A percentile compares a stretch with the other conserved stretches of the same genome.
These are phyloP conservation scores for Nomada lathburiana DNA, from an alignment of 2,888 invertebrate species.

Conservation along the genomic window DNA sequence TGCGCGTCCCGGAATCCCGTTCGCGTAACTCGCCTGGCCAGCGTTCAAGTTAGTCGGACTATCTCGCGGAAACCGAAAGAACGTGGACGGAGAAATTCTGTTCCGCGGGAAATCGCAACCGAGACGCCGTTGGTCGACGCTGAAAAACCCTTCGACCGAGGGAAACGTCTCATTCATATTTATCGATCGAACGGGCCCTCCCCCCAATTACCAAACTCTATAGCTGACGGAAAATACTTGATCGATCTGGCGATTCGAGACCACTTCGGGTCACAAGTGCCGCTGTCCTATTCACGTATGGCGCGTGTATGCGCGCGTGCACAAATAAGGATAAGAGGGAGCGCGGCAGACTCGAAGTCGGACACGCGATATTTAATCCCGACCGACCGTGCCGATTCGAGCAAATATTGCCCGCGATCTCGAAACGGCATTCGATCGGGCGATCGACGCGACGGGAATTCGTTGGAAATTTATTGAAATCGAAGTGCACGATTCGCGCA, in stretches of 20 bases:
- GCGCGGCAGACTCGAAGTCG: not conserved
- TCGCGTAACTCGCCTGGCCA: too few species aligned
- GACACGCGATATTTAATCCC: conserved; percentile 34
- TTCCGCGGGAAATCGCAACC: not conserved
- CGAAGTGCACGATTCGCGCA: too few species aligned
- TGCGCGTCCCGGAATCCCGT: too few species aligned
- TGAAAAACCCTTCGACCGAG: conserved; percentile 5
- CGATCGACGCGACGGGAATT: not conserved
- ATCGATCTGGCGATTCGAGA: conserved; percentile 38
- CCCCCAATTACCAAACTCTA: conserved; percentile 35
- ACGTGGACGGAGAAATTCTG: too few species aligned
- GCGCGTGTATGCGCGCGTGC: not conserved
- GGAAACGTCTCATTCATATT: conserved; percentile 45
- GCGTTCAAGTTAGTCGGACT: too few species aligned
- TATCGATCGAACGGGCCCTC: conserved; percentile 38
- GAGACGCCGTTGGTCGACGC: conserved; percentile 7
- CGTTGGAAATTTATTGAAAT: not conserved
- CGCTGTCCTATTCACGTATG: conserved; percentile 19
- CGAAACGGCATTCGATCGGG: not conserved
- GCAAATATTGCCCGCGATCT: not conserved
- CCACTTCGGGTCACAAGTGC: not conserved
- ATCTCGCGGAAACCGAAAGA: too few species aligned
- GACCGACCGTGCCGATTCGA: not conserved
- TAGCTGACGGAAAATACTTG: conserved; percentile 40
- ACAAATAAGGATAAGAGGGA: not conserved